Evolutionary conservation across 2,888 invertebrate genomes (phyloP).

Genomic region (Mycalesis mineus): DNA sequence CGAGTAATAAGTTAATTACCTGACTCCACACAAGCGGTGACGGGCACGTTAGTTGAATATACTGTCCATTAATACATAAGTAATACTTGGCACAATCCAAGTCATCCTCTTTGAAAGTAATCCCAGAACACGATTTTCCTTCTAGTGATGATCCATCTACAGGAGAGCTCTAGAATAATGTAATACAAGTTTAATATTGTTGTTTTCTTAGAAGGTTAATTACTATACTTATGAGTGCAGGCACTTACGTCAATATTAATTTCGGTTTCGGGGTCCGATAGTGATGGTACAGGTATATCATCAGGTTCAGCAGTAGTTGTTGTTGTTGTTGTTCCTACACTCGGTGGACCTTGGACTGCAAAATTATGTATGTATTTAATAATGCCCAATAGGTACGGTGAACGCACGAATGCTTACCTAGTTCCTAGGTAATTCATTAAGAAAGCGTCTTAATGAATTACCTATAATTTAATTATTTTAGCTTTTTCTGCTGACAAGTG

Average conservation of each 20-base stretch:
- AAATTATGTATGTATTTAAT: background rate
- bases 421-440: too few relatives aligned
- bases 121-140: constrained; percentile 74
- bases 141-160: constrained; percentile 75
- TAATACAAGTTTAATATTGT: background rate
- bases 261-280: constrained; percentile 27
- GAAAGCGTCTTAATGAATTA: too few relatives aligned
- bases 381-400: too few relatives aligned
- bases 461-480: too few relatives aligned
- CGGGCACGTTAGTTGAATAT: constrained; percentile 85
- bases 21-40: constrained; percentile 87
- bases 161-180: constrained; percentile 9
- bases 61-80: constrained; percentile 85
- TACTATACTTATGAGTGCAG: background rate
- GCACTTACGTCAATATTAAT: constrained; percentile 16
- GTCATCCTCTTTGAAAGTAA: constrained; percentile 79
- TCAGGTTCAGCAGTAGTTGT: constrained; percentile 19
- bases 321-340: constrained; percentile 19
- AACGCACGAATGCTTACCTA: too few relatives aligned
- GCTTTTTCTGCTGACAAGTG: too few relatives aligned
- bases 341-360: constrained; percentile 28
- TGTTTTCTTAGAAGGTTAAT: background rate
- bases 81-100: constrained; percentile 88
- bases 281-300: constrained; percentile 22
- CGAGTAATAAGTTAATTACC: constrained; percentile 42